Conservation (phyloP, 2,888 invertebrate genomes). For the Ypsolopha scabrella region DNA sequence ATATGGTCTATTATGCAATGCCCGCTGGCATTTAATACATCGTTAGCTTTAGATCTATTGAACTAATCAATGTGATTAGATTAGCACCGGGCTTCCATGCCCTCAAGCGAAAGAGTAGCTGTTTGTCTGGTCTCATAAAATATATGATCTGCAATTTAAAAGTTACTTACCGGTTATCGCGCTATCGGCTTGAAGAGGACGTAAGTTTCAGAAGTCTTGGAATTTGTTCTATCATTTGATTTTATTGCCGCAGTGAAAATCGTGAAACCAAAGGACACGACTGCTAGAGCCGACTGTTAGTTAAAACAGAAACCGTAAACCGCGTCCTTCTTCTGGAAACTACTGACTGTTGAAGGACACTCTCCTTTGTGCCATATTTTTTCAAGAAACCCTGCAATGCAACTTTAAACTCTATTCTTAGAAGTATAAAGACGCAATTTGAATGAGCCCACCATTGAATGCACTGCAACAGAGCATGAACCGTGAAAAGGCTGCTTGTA, state of each 20-base stretch:
- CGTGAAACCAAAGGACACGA: slow-evolving; percentile 14
- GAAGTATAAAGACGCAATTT: slow-evolving; percentile 19
- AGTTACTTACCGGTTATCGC: not conserved
- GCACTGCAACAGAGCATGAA: slow-evolving; percentile 54
- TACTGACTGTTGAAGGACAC: slow-evolving; percentile 50
- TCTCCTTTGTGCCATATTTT: slow-evolving; percentile 53
- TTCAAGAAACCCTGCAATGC: slow-evolving; percentile 20
- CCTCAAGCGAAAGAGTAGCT: too few relatives aligned
- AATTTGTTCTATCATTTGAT: not conserved
- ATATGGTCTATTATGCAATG: slow-evolving; percentile 18
- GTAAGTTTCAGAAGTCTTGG: not conserved
- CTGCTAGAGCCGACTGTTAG: slow-evolving; percentile 26
- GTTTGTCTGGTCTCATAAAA: too few relatives aligned
- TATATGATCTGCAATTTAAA: not conserved
- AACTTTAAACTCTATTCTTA: slow-evolving; percentile 12
- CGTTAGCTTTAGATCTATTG: slow-evolving; percentile 10
- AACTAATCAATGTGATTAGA: too few relatives aligned
- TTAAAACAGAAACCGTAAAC: slow-evolving; percentile 50
- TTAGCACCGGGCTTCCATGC: too few relatives aligned
- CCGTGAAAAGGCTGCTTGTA: slow-evolving; percentile 38
- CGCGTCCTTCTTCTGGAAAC: slow-evolving; percentile 44
- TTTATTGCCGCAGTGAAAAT: not conserved
- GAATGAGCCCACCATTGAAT: slow-evolving; percentile 28
- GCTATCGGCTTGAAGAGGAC: too few relatives aligned
- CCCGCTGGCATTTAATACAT: slow-evolving; percentile 13